Percentiles rank a stretch among this genome's conserved stretches.
phyloP scores from a whole-genome alignment of 2,888 invertebrate genomes.

The Melanostoma mellinum region DNA sequence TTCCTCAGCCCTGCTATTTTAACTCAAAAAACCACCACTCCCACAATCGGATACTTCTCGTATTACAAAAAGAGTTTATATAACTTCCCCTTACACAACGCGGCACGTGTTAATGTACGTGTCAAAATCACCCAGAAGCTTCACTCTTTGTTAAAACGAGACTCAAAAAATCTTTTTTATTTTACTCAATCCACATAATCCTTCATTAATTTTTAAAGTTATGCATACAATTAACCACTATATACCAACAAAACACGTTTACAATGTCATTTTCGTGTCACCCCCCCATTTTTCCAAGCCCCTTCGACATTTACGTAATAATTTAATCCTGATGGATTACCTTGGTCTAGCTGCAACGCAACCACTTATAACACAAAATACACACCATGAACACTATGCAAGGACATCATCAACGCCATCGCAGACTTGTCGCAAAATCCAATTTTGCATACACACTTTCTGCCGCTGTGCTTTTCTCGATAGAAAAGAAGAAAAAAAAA shows the following conservation, averaged over 20 bases:
- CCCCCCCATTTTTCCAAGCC: constrained; percentile 24
- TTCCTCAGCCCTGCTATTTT: too few species aligned
- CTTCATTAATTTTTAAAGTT: constrained; percentile 13
- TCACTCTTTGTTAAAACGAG: neutral
- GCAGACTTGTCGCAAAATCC: constrained; percentile 1
- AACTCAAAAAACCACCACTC: too few species aligned
- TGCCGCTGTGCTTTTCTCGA: too few species aligned
- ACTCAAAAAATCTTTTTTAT: neutral
- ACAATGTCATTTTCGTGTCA: constrained; percentile 41
- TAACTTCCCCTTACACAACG: neutral
- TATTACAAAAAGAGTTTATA: neutral
- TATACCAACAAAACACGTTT: constrained; percentile 31
- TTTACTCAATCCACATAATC: constrained; percentile 13
- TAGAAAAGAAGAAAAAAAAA: too few species aligned
- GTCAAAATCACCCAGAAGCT: constrained; percentile 17
- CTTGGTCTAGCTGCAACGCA: constrained; percentile 33
- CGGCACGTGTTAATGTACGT: constrained; percentile 15
- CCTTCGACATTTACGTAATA: constrained; percentile 26
- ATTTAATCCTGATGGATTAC: constrained; percentile 58
- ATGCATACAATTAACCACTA: constrained; percentile 34
- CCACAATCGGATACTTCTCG: too few species aligned
- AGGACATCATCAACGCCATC: constrained; percentile 26
- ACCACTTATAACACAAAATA: neutral
- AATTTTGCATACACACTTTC: too few species aligned
- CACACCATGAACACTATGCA: constrained; percentile 32